Conservation (phyloP, 2,113 vertebrate species). For the Colistium nudipinnis region DNA sequence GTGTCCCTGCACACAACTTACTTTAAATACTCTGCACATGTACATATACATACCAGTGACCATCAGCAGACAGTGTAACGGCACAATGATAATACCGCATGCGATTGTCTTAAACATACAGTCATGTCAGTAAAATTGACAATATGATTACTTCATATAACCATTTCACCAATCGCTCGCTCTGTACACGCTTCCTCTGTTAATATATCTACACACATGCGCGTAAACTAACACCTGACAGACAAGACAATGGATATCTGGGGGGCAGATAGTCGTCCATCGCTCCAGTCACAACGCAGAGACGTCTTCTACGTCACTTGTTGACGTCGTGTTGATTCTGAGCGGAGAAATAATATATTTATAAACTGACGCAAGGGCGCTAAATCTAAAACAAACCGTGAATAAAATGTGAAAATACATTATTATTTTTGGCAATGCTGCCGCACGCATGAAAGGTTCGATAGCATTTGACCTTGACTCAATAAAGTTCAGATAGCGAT, state of each 20-base stretch:
- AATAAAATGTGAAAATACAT: constrained; percentile 80
- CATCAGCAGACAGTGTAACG: neutral
- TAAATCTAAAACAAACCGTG: constrained; percentile 81
- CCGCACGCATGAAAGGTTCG: constrained; percentile 74
- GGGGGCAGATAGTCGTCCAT: neutral
- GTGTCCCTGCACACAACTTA: no score
- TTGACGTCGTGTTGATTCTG: constrained; percentile 68
- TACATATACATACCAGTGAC: neutral
- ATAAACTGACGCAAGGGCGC: constrained; percentile 80
- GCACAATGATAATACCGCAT: neutral
- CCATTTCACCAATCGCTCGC: neutral
- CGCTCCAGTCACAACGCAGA: constrained; percentile 30
- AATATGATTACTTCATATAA: neutral
- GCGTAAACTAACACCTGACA: no score
- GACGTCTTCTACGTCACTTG: constrained; percentile 54
- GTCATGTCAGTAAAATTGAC: neutral
- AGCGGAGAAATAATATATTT: constrained; percentile 79
- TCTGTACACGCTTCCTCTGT: no score
- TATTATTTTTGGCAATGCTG: constrained; percentile 58
- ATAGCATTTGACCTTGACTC: constrained; percentile 48
- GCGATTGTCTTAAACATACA: neutral
- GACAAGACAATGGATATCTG: no score
- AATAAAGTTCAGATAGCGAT: constrained; percentile 53
- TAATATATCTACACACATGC: no score
- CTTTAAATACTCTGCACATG: neutral